These are phyloP conservation scores for Heterodera schachtii DNA, from an alignment of 1,140 invertebrate species.

Conservation along the genomic window DNA sequence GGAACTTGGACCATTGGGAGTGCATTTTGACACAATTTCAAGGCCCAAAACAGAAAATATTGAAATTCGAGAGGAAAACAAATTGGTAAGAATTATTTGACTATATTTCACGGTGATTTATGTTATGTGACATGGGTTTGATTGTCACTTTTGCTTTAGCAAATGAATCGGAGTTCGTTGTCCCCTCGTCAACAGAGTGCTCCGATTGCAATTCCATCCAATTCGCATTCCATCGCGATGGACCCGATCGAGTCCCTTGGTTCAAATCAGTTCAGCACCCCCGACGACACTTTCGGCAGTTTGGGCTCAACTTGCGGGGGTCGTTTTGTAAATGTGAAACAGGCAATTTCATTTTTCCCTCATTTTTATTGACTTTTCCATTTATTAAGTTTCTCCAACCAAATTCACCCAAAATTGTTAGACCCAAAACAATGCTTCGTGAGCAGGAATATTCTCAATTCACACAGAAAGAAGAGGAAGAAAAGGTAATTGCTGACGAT, in stretches of 20 bases:
- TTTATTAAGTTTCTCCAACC: slow-evolving; percentile 1
- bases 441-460: neutral
- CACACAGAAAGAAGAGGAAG: neutral
- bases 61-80: neutral
- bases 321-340: slow-evolving; percentile 12
- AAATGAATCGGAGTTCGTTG: slow-evolving; percentile 17
- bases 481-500: slow-evolving; percentile 6
- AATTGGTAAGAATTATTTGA: neutral
- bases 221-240: slow-evolving; percentile 1
- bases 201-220: slow-evolving; percentile 25
- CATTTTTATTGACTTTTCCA: neutral
- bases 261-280: slow-evolving; percentile 40
- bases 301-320: slow-evolving; percentile 24
- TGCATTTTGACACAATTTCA: slow-evolving; percentile 2
- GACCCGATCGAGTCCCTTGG: slow-evolving; percentile 20
- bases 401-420: slow-evolving; percentile 28
- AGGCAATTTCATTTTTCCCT: slow-evolving; percentile 19
- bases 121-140: neutral
- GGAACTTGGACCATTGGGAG: slow-evolving; percentile 18
- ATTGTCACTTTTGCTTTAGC: neutral
- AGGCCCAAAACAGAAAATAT: neutral
- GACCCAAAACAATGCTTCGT: slow-evolving; percentile 12
- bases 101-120: neutral
- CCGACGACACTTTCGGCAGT: slow-evolving; percentile 38
- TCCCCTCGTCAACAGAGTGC: slow-evolving; percentile 30